Conservation (phyloP, 2,888 invertebrate species). For the Hyalella azteca region DNA sequence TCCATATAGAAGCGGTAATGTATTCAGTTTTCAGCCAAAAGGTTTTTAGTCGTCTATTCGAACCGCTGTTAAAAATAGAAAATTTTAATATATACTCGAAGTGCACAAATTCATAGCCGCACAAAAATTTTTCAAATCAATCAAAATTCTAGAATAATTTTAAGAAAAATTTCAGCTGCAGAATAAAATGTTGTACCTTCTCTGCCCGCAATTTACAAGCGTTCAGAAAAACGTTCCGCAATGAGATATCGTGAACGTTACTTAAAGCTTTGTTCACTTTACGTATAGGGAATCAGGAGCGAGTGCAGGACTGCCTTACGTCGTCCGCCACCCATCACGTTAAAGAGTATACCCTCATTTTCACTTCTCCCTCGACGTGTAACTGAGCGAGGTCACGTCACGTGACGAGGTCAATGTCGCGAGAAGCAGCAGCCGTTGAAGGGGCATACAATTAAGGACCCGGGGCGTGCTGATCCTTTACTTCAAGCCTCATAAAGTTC, state of each 20-base stretch:
- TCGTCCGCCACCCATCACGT: background rate
- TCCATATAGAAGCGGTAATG: no score
- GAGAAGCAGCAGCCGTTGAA: background rate
- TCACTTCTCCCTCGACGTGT: background rate
- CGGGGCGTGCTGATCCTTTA: background rate
- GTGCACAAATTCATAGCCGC: no score
- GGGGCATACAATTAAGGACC: background rate
- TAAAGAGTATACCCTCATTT: background rate
- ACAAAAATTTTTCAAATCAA: no score
- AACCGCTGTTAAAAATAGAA: no score
- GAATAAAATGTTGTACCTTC: no score
- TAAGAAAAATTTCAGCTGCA: no score
- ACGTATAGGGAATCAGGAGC: background rate
- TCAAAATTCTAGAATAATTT: no score
- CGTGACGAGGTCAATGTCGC: slow-evolving; percentile 8
- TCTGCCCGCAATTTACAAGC: no score
- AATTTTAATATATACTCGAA: no score
- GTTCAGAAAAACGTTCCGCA: background rate
- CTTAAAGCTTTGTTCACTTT: background rate
- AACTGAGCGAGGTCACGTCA: background rate
- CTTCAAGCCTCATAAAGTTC: background rate
- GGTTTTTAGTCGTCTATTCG: no score
- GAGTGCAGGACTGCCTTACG: no score
- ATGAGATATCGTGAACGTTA: background rate
- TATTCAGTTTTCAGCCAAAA: no score